Percentiles rank a stretch among this genome's conserved stretches.
Evolutionary conservation across 2,113 vertebrate species (phyloP).

Genomic region (Cathartes aura): DNA sequence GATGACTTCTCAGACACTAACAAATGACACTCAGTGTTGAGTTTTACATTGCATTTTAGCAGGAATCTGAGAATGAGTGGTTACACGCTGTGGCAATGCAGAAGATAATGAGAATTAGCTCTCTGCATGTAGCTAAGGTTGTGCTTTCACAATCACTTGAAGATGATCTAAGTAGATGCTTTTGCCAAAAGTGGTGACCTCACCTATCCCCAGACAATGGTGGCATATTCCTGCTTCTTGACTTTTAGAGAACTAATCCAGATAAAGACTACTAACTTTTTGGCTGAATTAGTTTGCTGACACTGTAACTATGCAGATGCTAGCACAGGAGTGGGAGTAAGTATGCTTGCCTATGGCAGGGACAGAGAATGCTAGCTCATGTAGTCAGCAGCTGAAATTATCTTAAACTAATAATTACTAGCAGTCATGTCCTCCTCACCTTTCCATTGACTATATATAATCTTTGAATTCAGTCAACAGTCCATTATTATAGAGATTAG

Average conservation of each 20-base stretch:
- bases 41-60: neutral
- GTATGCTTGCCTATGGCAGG: neutral
- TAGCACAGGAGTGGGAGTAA: neutral
- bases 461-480: neutral
- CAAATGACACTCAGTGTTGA: neutral
- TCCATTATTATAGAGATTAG: neutral
- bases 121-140: constrained; percentile 35
- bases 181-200: constrained; percentile 50
- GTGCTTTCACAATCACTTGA: constrained; percentile 57
- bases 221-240: neutral
- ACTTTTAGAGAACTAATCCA: neutral
- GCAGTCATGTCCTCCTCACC: neutral
- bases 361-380: neutral
- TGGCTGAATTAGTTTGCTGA: neutral
- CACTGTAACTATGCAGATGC: neutral
- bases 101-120: constrained; percentile 49
- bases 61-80: constrained; percentile 42
- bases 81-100: constrained; percentile 24
- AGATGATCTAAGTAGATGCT: constrained; percentile 48
- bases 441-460: neutral
- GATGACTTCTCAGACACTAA: constrained; percentile 15
- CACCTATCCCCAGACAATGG: constrained; percentile 33
- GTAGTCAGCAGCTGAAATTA: neutral
- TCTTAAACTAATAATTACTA: neutral
- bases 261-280: neutral